These are phyloP conservation scores for Tipula vernalis DNA, from an alignment of 2,888 invertebrate genomes.

Conservation along the genomic window DNA sequence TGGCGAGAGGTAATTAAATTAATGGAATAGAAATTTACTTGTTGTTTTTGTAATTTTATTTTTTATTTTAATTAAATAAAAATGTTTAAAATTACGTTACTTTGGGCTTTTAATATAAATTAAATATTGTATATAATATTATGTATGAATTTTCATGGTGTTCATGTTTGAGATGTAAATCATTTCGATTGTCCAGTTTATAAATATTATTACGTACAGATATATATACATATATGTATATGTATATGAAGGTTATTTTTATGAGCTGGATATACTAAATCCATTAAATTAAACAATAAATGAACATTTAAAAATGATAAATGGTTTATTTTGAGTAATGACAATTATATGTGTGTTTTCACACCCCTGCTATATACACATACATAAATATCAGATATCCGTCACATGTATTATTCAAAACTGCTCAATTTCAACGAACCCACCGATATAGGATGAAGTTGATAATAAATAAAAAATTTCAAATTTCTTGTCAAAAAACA, in stretches of 20 bases:
- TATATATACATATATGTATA: neutral
- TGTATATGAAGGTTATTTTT: neutral
- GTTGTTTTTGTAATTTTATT: neutral
- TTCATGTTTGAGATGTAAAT: neutral
- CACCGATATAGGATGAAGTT: neutral
- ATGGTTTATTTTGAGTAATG: neutral
- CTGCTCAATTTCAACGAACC: neutral
- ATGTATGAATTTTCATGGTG: neutral
- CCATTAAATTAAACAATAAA: neutral
- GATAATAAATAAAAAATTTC: neutral
- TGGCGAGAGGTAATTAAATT: neutral
- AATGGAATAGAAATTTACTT: neutral
- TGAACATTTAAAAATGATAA: neutral
- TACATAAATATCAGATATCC: neutral
- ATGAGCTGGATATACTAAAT: neutral
- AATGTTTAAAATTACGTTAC: conserved; percentile 4
- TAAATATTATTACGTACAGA: neutral
- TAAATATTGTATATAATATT: neutral
- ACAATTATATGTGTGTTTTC: neutral
- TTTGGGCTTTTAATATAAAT: conserved; percentile 4
- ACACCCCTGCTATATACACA: neutral
- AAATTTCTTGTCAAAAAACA: neutral
- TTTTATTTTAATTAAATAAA: neutral
- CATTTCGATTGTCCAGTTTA: neutral
- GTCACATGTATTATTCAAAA: neutral